Evolutionary conservation across 2,113 vertebrate genomes (phyloP).

Genomic region (Spilogale gracilis): DNA sequence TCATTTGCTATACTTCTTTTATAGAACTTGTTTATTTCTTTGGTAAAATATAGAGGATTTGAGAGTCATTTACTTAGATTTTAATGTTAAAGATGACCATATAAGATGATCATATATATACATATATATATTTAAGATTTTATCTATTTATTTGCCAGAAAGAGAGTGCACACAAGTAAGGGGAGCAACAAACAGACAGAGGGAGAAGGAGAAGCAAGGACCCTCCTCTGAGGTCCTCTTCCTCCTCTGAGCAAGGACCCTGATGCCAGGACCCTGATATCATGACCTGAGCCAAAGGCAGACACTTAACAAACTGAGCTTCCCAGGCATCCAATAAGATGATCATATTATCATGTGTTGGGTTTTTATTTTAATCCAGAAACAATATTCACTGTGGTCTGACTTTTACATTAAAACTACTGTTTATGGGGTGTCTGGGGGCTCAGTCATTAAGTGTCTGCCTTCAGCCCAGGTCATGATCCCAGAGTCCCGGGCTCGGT

Average conservation of each 20-base stretch:
- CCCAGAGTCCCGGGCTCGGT: no score
- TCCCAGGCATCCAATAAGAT: background rate
- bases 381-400: background rate
- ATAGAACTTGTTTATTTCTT: background rate
- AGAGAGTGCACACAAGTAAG: background rate
- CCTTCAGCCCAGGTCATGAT: no score
- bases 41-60: background rate
- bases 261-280: no score
- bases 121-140: background rate
- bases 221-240: no score
- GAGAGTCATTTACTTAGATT: constrained; percentile 26
- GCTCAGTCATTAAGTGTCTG: no score
- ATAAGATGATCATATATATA: background rate
- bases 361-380: background rate
- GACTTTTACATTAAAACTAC: background rate
- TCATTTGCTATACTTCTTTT: constrained; percentile 30
- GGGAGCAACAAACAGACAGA: no score
- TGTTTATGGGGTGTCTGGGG: background rate
- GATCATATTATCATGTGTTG: background rate
- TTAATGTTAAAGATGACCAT: constrained; percentile 48
- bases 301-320: no score
- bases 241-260: no score
- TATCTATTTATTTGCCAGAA: background rate
- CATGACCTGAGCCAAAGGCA: no score
- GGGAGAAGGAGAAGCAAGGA: no score